Base-by-base conservation (phyloP, 2,113 vertebrate genomes). In the Chlorodrepanis virens region DNA sequence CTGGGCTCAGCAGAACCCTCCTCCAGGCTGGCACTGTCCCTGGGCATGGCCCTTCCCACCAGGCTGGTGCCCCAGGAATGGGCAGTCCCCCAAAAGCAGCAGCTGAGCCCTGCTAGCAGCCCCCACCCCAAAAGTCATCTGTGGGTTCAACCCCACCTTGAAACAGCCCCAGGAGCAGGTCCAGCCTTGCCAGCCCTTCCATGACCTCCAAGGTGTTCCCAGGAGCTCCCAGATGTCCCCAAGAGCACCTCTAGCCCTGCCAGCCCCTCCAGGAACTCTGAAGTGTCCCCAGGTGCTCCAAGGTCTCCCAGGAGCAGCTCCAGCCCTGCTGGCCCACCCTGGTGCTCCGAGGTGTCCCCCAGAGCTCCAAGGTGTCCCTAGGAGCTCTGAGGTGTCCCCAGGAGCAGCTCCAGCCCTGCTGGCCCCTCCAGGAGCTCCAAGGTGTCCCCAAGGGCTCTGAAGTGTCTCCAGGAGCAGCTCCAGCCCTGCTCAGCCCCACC, bases 1-100 rank as follows among this genome's bases (percentile, higher is more conserved):
- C 42, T 0, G 3, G 21, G 4, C 23, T 53, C 9, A n/a, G 44
- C 4, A 6, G 5, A 57, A 86, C 65, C 0, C 0, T n/a, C 83
- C 27, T 59, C 76, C 77, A 90, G 83, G 50, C 69, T 39, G 52
- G 15, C 22, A 0, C 20, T 35, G 33, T 45, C 69, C 56, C 52
- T 35, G 31, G 61, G 57, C 2, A 65, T 14, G 71, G 4, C 40
- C 60, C 37, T 84, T 80, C 72, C 80, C 87, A 84, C n/a, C 90
- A 16, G 22, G 15, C 72, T 0, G 0, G 14, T 69, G 60, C 64
- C 54, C 10, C 9, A 9, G 57, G 47, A 35, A 9, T 0, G 17
- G 33, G 33, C 17, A 54, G 53, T 7, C 14, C 57, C 33, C 81
- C 2, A 21, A 14, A 9, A 44, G 81, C 79, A 35, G 85, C 37